Evolutionary conservation across 2,797 vertebrate genomes (phyloP).

Genomic region (Monodelphis domestica): DNA sequence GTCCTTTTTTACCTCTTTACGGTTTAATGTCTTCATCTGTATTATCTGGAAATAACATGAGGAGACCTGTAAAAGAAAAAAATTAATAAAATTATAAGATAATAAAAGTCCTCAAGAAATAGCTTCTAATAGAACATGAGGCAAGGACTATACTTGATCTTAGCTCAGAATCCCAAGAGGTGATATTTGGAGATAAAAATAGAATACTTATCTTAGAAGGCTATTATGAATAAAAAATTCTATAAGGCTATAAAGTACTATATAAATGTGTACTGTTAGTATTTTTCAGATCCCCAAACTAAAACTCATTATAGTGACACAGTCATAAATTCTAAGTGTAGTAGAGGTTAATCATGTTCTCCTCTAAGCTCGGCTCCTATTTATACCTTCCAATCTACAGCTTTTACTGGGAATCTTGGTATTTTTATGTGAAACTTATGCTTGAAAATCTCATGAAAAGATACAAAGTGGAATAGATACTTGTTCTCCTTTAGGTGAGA

Average conservation of each 20-base stretch:
- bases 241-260: background rate
- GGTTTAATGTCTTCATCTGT: background rate
- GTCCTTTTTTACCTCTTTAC: background rate
- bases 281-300: background rate
- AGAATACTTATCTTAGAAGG: background rate
- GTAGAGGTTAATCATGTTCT: background rate
- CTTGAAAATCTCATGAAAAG: background rate
- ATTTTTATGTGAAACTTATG: background rate
- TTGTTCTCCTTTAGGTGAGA: background rate
- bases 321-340: background rate
- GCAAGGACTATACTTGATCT: background rate
- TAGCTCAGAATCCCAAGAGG: background rate
- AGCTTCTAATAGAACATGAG: background rate
- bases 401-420: background rate
- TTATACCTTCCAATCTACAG: background rate
- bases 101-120: background rate
- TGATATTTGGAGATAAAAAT: background rate
- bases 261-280: background rate
- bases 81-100: background rate
- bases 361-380: background rate
- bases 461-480: background rate
- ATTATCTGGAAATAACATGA: background rate
- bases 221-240: background rate
- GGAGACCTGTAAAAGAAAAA: background rate
- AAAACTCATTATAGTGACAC: background rate